phyloP scores from a whole-genome alignment of 2,888 invertebrate species.

The Onchidella celtica region DNA sequence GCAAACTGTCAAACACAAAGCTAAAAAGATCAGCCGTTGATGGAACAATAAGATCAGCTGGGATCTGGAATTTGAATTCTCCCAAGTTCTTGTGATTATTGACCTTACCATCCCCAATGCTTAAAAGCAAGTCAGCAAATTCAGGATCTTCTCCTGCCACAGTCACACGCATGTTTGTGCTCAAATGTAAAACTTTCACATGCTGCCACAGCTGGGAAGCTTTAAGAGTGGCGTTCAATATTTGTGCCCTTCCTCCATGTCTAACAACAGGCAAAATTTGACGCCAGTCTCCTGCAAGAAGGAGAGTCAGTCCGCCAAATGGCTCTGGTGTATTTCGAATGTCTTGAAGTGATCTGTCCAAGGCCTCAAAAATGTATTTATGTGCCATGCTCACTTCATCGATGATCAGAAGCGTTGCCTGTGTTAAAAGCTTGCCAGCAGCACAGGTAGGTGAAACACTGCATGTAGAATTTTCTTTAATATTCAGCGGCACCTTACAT shows the following conservation, averaged over 20 bases:
- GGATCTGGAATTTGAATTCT: neutral
- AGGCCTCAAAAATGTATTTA: neutral
- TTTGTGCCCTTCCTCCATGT: neutral
- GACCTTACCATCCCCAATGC: neutral
- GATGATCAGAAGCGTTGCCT: neutral
- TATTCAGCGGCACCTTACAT: constrained; percentile 4
- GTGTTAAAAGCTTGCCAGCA: neutral
- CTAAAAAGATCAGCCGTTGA: neutral
- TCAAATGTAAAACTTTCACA: neutral
- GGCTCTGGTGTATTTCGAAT: neutral
- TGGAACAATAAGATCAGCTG: neutral
- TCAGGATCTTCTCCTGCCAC: neutral
- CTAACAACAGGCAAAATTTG: neutral
- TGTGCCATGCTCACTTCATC: neutral
- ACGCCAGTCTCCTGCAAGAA: neutral
- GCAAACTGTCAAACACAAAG: neutral
- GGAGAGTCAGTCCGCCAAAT: neutral
- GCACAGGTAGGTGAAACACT: neutral
- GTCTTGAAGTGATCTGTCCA: constrained; percentile 5
- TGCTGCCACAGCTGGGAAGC: neutral
- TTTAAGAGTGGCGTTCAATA: neutral
- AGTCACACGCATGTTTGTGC: neutral
- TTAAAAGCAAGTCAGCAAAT: neutral
- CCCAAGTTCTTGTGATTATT: neutral
- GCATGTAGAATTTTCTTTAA: neutral